Percentiles rank a stretch among this genome's conserved stretches.
Evolutionary conservation across 1,140 invertebrate genomes (phyloP).

Genomic region (Drosophila arawakana): DNA sequence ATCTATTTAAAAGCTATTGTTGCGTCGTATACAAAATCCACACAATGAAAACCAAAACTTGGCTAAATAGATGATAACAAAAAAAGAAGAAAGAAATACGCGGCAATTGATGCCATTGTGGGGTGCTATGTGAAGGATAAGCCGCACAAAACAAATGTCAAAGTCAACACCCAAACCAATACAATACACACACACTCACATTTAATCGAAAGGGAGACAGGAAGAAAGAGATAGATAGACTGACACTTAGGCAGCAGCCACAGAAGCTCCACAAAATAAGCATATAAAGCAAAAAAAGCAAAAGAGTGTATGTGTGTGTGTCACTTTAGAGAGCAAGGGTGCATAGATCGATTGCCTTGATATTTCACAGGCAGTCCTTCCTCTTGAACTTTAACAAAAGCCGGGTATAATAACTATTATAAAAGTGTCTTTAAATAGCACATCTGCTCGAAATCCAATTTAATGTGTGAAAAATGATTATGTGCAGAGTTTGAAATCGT

Average conservation of each 20-base stretch:
- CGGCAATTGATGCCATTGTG: constrained; percentile 73
- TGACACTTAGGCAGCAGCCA: constrained; percentile 52
- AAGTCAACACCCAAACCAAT: constrained; percentile 77
- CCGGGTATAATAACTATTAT: constrained; percentile 23
- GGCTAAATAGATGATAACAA: constrained; percentile 76
- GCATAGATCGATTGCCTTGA: constrained; percentile 65
- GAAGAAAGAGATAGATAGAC: constrained; percentile 32
- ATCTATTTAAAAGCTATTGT: constrained; percentile 78
- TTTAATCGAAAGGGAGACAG: background rate
- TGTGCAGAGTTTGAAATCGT: no score
- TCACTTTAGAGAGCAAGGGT: constrained; percentile 10
- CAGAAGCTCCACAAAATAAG: constrained; percentile 59
- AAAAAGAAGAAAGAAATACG: constrained; percentile 23
- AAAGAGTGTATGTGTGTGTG: constrained; percentile 2
- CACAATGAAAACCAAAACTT: constrained; percentile 81
- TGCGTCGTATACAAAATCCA: constrained; percentile 63
- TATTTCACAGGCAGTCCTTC: constrained; percentile 54
- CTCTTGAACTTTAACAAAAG: constrained; percentile 45
- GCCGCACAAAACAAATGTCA: constrained; percentile 81
- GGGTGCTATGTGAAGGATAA: constrained; percentile 72
- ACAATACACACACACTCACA: constrained; percentile 52
- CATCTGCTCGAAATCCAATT: no score
- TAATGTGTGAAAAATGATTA: no score
- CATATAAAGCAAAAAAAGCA: constrained; percentile 30
- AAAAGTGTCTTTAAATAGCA: background rate